Evolutionary conservation across 1,140 invertebrate genomes (phyloP), one percentile per base, ranked within the genome.

Genomic region (Maconellicoccus hirsutus): DNA sequence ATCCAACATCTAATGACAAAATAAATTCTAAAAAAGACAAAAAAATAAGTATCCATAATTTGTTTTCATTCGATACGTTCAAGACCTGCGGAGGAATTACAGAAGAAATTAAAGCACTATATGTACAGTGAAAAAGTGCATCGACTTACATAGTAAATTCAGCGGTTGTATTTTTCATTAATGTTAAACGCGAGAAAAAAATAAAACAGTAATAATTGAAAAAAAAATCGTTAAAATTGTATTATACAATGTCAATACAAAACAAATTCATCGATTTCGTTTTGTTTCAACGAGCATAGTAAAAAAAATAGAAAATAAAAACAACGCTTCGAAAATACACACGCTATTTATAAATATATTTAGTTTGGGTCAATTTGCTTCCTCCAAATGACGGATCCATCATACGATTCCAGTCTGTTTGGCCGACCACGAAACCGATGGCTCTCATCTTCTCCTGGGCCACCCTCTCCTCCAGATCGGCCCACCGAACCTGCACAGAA

Each of bases 391-490:
- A 89, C 12, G 93, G 91, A 81, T 96, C 93, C 79, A 92, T 93
- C 88, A 98, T 94, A 75, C 92, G 84, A 71, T 89, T 86, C 94
- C 94, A 98, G 79, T 97, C 90, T 0, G 92, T 94, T 75, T 95
- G 92, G 2, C 94, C 94, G 59, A 98, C 91, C 38, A 97, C 92
- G 81, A 98, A 98, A 16, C 94, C 94, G 69, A 97, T 88, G 14
- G 92, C 92, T 25, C 93, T 86, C 85, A 94, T 90, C 80, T 93
- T 91, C 77, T 92, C 88, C 80, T 96, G 93, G 75, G 90, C 80
- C 75, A 89, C 90, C 76, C 88, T 84, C 80, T 96, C 94, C 83
- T 96, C 94, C 75, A 98, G 84, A 81, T 98, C 94, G n/a, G 94
- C 94, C 94, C 94, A 98, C 72, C 94, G 86, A 73, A 98, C 94